Evolutionary conservation across 2,113 vertebrate genomes (phyloP), one percentile per base, ranked within the genome.

Genomic region (Ellobius talpinus): DNA sequence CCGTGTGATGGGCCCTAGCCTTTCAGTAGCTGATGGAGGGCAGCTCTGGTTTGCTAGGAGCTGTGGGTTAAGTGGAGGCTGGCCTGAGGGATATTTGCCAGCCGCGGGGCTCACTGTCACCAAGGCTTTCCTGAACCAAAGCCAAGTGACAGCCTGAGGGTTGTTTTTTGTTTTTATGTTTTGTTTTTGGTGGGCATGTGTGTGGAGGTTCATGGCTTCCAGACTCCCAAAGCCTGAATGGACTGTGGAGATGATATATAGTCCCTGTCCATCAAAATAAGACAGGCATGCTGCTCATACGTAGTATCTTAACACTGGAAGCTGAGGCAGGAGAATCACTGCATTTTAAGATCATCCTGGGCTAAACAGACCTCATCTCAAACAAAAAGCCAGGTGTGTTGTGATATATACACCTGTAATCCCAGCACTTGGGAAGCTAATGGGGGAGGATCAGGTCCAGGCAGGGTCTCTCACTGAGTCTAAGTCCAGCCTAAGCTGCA

Each of bases 51-150:
- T 16, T 6, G 1, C 21, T 52, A 55, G n/a, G 7, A 16, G 2
- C 10, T 17, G 2, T 42, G 55, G 33, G 0, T 0, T 61, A 10
- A 19, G 33, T 50, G 0, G 26, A 74, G 55, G 92, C 63, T 8
- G 68, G 21, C 79, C 29, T 36, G 61, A 72, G 74, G 29, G 85
- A 33, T 52, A 36, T 76, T 13, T 68, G 4, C 58, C 63, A 19
- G 11, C 9, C 2, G 4, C 0, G 7, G 39, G 81, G 0, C 5
- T 10, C 6, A 3, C 17, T 23, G 29, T 82, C 84, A 5, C 50
- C 50, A 61, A 45, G 72, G 23, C 45, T 55, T 29, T 24, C 12
- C 52, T 21, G 24, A 0, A 16, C 5, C 66, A 58, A 33, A 17
- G 2, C 10, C 45, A 12, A 39, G 16, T 16, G 7, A 1, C 1